Conservation (phyloP, 2,113 vertebrate genomes). For the Isurus oxyrinchus region DNA sequence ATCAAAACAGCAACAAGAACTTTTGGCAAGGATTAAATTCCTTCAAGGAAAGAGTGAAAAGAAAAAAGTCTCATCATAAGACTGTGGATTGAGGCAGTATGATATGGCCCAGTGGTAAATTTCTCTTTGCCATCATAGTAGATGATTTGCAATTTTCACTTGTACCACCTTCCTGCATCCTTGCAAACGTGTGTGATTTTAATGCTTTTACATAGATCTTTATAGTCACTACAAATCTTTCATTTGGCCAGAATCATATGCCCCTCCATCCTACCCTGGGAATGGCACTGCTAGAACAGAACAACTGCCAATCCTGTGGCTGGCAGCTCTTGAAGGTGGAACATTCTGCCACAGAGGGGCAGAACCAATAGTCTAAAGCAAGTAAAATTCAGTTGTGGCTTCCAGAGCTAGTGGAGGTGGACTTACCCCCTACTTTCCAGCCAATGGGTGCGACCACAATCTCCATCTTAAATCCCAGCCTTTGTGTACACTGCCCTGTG, state of each 20-base stretch:
- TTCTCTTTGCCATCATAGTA: not conserved
- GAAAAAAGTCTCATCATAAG: not conserved
- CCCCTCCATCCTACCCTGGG: too few relatives aligned
- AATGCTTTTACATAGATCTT: not conserved
- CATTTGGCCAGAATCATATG: too few relatives aligned
- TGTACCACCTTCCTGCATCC: not conserved
- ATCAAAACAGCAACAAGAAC: too few relatives aligned
- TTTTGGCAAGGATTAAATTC: not conserved
- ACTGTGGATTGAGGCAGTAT: not conserved
- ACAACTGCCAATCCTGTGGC: too few relatives aligned
- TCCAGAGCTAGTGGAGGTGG: not conserved
- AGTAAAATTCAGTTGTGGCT: not conserved
- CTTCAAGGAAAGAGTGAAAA: not conserved
- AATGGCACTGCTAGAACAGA: too few relatives aligned
- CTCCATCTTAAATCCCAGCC: not conserved
- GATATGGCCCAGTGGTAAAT: not conserved
- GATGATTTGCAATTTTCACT: not conserved
- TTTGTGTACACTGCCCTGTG: not conserved
- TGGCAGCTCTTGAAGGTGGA: not conserved
- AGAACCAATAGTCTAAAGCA: not conserved
- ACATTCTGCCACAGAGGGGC: not conserved
- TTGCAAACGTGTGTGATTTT: not conserved
- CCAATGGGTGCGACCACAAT: not conserved
- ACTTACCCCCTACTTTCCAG: not conserved
- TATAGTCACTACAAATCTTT: not conserved